Conservation (phyloP, 2,113 vertebrate species). For the Bostrychus sinensis region DNA sequence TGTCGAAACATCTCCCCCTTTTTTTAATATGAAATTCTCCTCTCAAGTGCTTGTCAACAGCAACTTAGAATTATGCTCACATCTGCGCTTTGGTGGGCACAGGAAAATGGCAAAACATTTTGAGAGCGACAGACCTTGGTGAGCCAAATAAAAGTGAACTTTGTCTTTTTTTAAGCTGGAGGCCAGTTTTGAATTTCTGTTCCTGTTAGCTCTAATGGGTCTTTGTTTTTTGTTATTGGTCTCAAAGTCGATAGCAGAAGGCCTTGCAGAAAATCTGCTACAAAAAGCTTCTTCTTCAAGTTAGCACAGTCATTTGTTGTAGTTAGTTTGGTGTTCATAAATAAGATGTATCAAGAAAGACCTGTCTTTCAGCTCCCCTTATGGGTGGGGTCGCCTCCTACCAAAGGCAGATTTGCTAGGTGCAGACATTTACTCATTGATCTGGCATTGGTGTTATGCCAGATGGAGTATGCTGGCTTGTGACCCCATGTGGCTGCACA, state of each 20-base stretch:
- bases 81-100: constrained; percentile 30
- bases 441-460: too few relatives aligned
- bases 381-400: too few relatives aligned
- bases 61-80: constrained; percentile 50
- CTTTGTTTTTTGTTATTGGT: constrained; percentile 20
- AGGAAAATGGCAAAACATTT: constrained; percentile 40
- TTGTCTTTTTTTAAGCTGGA: constrained; percentile 37
- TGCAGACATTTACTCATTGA: too few relatives aligned
- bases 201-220: constrained; percentile 31
- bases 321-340: background rate
- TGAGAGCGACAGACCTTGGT: constrained; percentile 65
- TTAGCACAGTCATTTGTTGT: background rate
- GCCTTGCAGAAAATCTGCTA: constrained; percentile 22
- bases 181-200: constrained; percentile 48
- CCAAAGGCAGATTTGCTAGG: too few relatives aligned
- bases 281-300: constrained; percentile 13
- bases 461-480: too few relatives aligned
- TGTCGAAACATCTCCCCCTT: constrained; percentile 61
- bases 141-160: constrained; percentile 52
- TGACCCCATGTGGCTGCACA: too few relatives aligned
- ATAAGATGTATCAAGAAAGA: background rate
- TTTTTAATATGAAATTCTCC: constrained; percentile 65
- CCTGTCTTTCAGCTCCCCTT: too few relatives aligned
- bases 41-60: constrained; percentile 68
- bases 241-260: constrained; percentile 52